phyloP scores from a whole-genome alignment of 2,888 invertebrate species.

The Limnephilus marmoratus region DNA sequence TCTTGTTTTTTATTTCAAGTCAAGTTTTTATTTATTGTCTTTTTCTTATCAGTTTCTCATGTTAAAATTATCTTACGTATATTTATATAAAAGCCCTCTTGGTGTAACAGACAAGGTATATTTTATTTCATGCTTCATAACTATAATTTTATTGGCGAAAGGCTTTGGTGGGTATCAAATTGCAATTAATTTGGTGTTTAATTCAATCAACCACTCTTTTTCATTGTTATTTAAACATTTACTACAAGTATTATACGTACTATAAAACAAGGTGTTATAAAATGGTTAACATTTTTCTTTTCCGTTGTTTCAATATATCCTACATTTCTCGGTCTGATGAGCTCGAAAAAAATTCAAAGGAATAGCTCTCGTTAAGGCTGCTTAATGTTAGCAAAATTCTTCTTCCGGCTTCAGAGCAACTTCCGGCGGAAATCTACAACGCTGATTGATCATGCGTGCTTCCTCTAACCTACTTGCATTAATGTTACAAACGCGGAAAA shows the following conservation, averaged over 20 bases:
- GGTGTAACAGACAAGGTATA: too few relatives aligned
- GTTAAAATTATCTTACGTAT: too few relatives aligned
- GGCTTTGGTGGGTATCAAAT: too few relatives aligned
- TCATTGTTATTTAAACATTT: neutral
- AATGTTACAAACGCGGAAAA: neutral
- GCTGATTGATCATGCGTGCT: neutral
- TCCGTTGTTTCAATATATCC: neutral
- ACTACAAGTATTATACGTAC: neutral
- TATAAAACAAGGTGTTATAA: neutral
- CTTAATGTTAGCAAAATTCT: neutral
- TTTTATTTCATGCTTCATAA: too few relatives aligned
- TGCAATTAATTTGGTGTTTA: too few relatives aligned
- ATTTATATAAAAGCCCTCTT: too few relatives aligned
- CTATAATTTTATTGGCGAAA: too few relatives aligned
- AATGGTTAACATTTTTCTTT: neutral
- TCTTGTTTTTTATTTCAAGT: too few relatives aligned
- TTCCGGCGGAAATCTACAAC: neutral
- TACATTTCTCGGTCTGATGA: neutral
- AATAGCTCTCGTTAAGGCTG: neutral
- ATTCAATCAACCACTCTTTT: too few relatives aligned
- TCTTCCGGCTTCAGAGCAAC: neutral
- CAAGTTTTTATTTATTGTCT: too few relatives aligned
- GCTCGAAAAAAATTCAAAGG: neutral
- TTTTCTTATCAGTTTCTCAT: too few relatives aligned
- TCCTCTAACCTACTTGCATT: neutral